Base-by-base conservation (phyloP, 2,797 vertebrate species). In the Dryobates pubescens region DNA sequence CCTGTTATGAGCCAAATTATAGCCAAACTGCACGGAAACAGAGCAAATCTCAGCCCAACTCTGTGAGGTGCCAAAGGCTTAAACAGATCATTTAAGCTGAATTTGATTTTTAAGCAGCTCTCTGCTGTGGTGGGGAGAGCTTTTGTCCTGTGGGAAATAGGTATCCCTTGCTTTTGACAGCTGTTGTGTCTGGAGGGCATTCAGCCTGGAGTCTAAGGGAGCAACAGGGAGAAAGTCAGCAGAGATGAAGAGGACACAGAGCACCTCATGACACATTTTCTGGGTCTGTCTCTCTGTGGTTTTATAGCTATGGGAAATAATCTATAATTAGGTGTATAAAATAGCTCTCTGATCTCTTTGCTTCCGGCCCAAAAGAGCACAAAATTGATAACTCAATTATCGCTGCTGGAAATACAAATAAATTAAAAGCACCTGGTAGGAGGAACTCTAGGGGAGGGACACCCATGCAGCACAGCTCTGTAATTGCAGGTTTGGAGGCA, bases 381-480 rank as follows among this genome's bases (percentile, higher is more conserved):
- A 89, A 71, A 95, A 93, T 95, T 95, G 93, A 95, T 93, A 96
- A 94, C 95, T 96, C 93, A 95, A 92, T 96, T 95, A 96, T 95
- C 58, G 2, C 92, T 86, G 89, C 89, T 95, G 94, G 96, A 95
- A 96, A 95, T 91, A 89, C 92, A 96, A 96, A 96, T 95, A 95
- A 93, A 96, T 95, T 92, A 96, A 91, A 82, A 88, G 89, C 53
- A 92, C 64, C 78, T 74, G 89, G 89, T 92, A 71, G 88, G 89
- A 94, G 80, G 56, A 80, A 49, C 58, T 65, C n/a, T 30, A 29
- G 34, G 10, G 5, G 63, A 63, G 82, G 84, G 84, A 86, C 89
- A 77, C 29, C 61, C 68, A 1, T 53, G 78, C 69, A 32, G 68
- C 65, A 68, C 8, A 8, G 49, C 47, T 90, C 58, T 62, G 65